phyloP scores from a whole-genome alignment of 2,113 vertebrate genomes.

The Cariama cristata region DNA sequence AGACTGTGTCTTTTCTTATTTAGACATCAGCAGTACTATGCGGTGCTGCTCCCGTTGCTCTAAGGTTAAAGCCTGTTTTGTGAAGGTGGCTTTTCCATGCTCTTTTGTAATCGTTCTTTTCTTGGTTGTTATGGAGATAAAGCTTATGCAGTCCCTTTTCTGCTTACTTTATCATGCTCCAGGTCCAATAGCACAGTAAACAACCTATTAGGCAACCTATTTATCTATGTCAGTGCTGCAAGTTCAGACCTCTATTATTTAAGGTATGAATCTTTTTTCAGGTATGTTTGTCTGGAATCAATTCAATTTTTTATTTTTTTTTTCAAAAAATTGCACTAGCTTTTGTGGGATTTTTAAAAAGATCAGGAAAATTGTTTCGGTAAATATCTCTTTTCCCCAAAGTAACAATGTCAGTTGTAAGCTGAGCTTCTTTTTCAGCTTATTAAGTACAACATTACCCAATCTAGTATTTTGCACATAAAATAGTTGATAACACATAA shows the following conservation, averaged over 20 bases:
- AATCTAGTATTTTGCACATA: neutral
- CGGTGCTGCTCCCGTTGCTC: conserved; percentile 32
- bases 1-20: conserved; percentile 43
- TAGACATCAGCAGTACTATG: conserved; percentile 50
- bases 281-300: conserved; percentile 6
- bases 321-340: neutral
- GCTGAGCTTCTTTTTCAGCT: neutral
- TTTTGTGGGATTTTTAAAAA: neutral
- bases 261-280: conserved; percentile 71
- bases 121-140: conserved; percentile 76
- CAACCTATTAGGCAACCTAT: conserved; percentile 83
- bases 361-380: neutral
- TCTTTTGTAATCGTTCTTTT: conserved; percentile 66
- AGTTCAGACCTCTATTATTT: conserved; percentile 80
- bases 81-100: conserved; percentile 53
- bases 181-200: conserved; percentile 78
- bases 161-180: conserved; percentile 73
- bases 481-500: neutral
- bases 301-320: neutral
- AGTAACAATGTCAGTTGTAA: neutral
- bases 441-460: neutral
- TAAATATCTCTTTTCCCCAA: neutral
- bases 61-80: conserved; percentile 67
- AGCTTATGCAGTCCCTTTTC: conserved; percentile 30
- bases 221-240: conserved; percentile 79